Percentiles rank a stretch among this genome's conserved stretches.
Conservation (phyloP, 1,140 invertebrate species). For the Lasioglossum baleicum region DNA sequence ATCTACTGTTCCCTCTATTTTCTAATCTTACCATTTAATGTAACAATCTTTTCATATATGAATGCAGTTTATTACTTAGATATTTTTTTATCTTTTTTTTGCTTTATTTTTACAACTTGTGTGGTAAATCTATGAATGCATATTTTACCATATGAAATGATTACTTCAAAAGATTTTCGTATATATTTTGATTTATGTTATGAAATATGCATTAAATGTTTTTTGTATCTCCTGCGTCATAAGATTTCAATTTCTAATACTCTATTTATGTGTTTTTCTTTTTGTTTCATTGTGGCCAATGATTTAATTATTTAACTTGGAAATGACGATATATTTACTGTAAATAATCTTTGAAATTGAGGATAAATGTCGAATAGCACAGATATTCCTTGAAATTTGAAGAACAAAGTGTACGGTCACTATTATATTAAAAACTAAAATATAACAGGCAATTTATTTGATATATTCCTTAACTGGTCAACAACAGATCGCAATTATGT, state of each 20-base stretch:
- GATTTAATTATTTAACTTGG: not conserved
- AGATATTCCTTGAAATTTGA: not conserved
- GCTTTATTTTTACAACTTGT: not conserved
- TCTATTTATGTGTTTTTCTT: not conserved
- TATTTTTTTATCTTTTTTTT: not conserved
- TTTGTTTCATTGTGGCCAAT: not conserved
- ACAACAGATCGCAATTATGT: slow-evolving; percentile 89
- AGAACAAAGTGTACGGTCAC: not conserved
- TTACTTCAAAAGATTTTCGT: not conserved
- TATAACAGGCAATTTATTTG: not conserved
- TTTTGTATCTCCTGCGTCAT: not conserved
- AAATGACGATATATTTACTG: not conserved
- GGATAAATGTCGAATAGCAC: not conserved
- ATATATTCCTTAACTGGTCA: slow-evolving; percentile 68
- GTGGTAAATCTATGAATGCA: not conserved
- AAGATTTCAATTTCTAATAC: not conserved
- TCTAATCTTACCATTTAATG: slow-evolving; percentile 52
- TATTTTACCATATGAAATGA: not conserved
- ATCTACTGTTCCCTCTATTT: slow-evolving; percentile 53
- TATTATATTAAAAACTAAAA: not conserved
- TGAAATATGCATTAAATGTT: not conserved
- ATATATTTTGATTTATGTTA: not conserved
- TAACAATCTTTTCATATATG: slow-evolving; percentile 24
- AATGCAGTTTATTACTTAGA: slow-evolving; percentile 22
- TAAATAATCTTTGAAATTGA: not conserved